A percentile compares a stretch with the other conserved stretches of the same genome.
Conservation (phyloP, 2,888 invertebrate genomes). For the Metacarcinus magister region DNA sequence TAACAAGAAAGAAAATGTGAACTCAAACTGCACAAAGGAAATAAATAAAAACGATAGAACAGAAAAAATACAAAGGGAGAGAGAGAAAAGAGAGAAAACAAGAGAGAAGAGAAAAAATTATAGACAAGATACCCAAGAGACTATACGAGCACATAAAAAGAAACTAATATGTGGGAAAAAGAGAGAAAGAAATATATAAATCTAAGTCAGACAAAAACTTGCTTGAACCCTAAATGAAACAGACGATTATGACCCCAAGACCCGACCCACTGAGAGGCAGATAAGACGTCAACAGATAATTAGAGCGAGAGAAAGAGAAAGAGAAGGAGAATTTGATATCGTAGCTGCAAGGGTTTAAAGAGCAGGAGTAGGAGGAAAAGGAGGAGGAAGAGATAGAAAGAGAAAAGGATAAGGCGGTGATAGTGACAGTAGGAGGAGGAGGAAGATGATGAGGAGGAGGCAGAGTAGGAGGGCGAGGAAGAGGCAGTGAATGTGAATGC, state of each 20-base stretch:
- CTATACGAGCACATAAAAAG: too few species aligned
- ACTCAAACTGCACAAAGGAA: too few species aligned
- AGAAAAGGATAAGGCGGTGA: not conserved
- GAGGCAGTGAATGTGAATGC: not conserved
- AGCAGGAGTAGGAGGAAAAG: not conserved
- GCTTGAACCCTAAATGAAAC: not conserved
- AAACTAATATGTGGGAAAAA: too few species aligned
- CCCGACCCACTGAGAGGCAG: not conserved
- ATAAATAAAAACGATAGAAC: too few species aligned
- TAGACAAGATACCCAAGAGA: not conserved
- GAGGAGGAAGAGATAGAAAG: not conserved
- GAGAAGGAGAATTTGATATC: not conserved
- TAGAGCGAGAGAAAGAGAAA: not conserved
- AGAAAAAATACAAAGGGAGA: too few species aligned
- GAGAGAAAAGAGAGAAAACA: not conserved
- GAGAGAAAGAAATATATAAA: not conserved
- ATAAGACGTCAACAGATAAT: conserved; percentile 21
- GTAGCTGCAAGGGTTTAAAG: not conserved
- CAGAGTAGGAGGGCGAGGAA: not conserved
- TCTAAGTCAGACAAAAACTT: not conserved
- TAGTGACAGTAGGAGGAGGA: not conserved
- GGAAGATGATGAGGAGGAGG: not conserved
- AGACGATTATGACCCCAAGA: not conserved
- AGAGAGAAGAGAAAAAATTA: not conserved
- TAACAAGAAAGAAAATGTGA: too few species aligned